Base-by-base conservation (phyloP, 2,888 invertebrate genomes). In the Tinea semifulvella region DNA sequence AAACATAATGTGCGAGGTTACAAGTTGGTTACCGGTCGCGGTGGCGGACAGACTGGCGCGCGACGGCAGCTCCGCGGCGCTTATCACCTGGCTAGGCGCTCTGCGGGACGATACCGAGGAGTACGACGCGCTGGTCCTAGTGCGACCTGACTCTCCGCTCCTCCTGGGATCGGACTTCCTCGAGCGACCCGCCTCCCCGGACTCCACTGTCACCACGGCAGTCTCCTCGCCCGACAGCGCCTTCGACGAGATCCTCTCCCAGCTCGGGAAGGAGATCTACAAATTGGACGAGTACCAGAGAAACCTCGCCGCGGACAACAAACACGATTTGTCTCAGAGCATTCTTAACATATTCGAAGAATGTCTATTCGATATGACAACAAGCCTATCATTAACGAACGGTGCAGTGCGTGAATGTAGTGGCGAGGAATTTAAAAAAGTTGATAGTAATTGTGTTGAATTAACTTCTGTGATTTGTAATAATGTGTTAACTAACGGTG, bases 11-110 rank as follows among this genome's bases (percentile, higher is more conserved):
- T 72, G 74, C 61, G 75, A 72, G 59, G 65, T 70, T 57, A 65
- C 70, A 65, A 79, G 77, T 79, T 80, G 79, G 77, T 68, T 80
- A 60, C 81, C 82, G 68, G 66, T 62, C 73, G 77, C 68, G 55
- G 74, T 75, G 47, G 73, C 73, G 68, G 66, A 56, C 48, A 75
- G 76, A 73, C 71, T 76, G 58, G 57, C 61, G 52, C 28, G 17
- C 14, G 63, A 63, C 45, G 60, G 64, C 53, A 62, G 71, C 54
- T 63, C 74, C 51, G 63, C 63, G 54, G 70, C 76, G 27, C 56
- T 77, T 17, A 58, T 76, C 63, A 75, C 72, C 45, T 82, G 82
- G 82, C 62, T 82, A n/a, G 53, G 63, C 11, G 56, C 59, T 3
- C 57, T 82, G 44, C 68, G 82, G 44, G 65, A 57, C 25, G 60